Conservation (phyloP, 2,888 invertebrate genomes). For the Diarsia rubi region DNA sequence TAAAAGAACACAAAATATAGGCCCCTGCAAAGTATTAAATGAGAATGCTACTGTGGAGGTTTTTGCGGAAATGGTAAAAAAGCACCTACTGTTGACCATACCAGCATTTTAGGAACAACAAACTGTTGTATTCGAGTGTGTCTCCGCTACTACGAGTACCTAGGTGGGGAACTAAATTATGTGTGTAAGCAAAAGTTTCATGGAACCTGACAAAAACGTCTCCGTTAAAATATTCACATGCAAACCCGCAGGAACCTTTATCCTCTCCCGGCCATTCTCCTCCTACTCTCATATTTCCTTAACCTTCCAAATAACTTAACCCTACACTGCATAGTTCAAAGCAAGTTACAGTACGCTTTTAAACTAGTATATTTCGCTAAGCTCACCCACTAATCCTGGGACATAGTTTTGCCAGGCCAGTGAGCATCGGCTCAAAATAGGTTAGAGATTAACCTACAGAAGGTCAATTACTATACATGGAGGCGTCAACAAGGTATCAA, state of each 20-base stretch:
- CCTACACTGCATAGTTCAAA: constrained; percentile 44
- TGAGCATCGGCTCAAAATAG: constrained; percentile 34
- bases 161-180: not conserved
- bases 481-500: not conserved
- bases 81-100: not conserved
- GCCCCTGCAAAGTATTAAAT: constrained; percentile 4
- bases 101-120: not conserved
- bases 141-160: not conserved
- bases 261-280: not conserved
- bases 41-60: not conserved
- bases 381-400: constrained; percentile 60
- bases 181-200: not conserved
- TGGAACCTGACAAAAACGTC: not conserved
- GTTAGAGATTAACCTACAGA: not conserved
- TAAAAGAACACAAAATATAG: too few species aligned
- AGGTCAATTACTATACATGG: not conserved
- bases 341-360: constrained; percentile 43
- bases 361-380: constrained; percentile 56
- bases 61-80: constrained; percentile 1
- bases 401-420: constrained; percentile 66
- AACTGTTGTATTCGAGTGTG: not conserved
- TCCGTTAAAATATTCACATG: not conserved
- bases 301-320: constrained; percentile 37
- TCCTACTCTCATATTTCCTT: constrained; percentile 5
- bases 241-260: not conserved